These are phyloP conservation scores for Neomonachus schauinslandi DNA, from an alignment of 2,113 vertebrate species.

Conservation along the genomic window DNA sequence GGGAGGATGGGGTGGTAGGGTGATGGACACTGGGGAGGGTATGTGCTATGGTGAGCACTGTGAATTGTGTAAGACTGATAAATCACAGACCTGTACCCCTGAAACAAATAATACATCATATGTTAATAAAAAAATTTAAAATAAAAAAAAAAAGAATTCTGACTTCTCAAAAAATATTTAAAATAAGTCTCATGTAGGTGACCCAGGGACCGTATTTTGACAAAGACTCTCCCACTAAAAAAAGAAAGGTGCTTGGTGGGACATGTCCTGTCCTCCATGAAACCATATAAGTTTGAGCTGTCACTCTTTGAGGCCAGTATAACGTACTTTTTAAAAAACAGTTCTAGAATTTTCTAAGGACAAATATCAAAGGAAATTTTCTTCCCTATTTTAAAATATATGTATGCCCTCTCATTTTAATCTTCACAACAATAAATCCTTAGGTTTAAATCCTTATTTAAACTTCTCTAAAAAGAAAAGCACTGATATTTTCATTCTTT, in stretches of 20 bases:
- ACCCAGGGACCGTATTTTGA: neutral
- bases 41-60: too few relatives aligned
- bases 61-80: too few relatives aligned
- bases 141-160: neutral
- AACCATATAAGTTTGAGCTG: neutral
- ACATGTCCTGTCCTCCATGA: neutral
- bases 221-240: neutral
- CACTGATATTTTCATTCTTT: neutral
- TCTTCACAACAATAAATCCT: neutral
- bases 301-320: neutral
- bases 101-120: too few relatives aligned
- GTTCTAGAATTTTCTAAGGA: neutral
- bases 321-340: neutral
- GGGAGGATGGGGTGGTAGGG: too few relatives aligned
- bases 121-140: too few relatives aligned
- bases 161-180: neutral
- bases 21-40: too few relatives aligned
- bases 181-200: neutral
- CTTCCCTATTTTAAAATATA: neutral
- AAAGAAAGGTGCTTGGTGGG: neutral
- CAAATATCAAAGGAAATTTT: neutral
- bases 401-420: neutral
- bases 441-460: neutral
- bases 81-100: too few relatives aligned
- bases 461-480: neutral